phyloP scores from a whole-genome alignment of 1,140 invertebrate species.

The Tetraneura akinire region DNA sequence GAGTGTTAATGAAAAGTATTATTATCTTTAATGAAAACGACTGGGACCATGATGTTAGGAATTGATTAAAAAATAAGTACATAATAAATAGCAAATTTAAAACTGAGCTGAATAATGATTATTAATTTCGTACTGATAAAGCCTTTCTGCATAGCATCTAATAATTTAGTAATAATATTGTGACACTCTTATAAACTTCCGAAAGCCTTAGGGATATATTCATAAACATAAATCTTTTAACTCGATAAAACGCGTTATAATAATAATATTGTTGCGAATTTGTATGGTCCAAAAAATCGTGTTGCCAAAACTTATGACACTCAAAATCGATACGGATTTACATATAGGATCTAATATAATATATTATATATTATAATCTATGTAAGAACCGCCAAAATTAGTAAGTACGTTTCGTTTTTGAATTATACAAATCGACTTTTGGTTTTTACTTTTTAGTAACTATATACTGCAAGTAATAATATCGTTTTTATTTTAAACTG shows the following conservation, averaged over 20 bases:
- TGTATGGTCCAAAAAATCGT: not conserved
- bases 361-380: too few relatives aligned
- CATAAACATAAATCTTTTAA: slow-evolving; percentile 24
- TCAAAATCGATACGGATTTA: not conserved
- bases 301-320: not conserved
- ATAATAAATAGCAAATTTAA: not conserved
- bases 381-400: slow-evolving; percentile 2
- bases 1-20: not conserved
- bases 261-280: slow-evolving; percentile 10
- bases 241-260: slow-evolving; percentile 6
- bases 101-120: not conserved
- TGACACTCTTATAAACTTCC: slow-evolving; percentile 21
- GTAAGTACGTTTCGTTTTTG: slow-evolving; percentile 44
- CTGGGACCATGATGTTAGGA: too few relatives aligned
- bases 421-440: slow-evolving; percentile 5
- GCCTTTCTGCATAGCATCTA: not conserved
- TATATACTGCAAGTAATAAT: slow-evolving; percentile 14
- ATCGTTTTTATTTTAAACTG: slow-evolving; percentile 34
- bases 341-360: not conserved
- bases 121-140: not conserved
- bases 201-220: not conserved
- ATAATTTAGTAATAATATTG: slow-evolving; percentile 15
- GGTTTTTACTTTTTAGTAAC: too few relatives aligned
- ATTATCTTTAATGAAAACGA: not conserved
- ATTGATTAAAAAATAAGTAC: not conserved